Evolutionary conservation across 2,888 invertebrate genomes (phyloP).

Genomic region (Candidula unifasciata): DNA sequence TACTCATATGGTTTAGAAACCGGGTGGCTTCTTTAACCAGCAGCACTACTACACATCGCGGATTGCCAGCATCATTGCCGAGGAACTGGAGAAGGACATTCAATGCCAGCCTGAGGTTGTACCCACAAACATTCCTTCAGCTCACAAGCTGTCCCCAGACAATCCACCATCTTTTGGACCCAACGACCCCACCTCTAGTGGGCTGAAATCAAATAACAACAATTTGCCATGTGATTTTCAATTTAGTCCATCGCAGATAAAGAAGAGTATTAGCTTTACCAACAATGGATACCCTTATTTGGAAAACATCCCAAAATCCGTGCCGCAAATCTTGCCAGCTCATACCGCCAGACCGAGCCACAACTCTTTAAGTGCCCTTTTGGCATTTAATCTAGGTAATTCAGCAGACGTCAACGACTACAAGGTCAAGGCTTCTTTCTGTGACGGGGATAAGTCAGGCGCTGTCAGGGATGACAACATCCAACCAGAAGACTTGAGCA

Average conservation of each 20-base stretch:
- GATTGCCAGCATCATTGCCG: conserved; percentile 39
- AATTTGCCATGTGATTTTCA: neutral
- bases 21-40: neutral
- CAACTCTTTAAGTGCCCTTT: neutral
- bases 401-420: neutral
- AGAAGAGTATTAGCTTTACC: neutral
- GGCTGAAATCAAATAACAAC: neutral
- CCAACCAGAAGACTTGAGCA: neutral
- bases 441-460: neutral
- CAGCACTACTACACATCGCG: neutral
- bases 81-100: conserved; percentile 41
- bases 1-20: neutral
- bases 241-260: neutral
- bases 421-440: neutral
- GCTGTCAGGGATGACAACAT: neutral
- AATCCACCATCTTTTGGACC: neutral
- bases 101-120: neutral
- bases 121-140: neutral
- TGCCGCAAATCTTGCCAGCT: neutral
- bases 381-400: neutral
- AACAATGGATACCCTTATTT: neutral
- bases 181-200: neutral
- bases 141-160: neutral
- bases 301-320: neutral
- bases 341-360: neutral